A percentile compares a stretch with the other conserved stretches of the same genome.
Conservation (phyloP, 1,140 invertebrate genomes). For the Pteromalus puparum region DNA sequence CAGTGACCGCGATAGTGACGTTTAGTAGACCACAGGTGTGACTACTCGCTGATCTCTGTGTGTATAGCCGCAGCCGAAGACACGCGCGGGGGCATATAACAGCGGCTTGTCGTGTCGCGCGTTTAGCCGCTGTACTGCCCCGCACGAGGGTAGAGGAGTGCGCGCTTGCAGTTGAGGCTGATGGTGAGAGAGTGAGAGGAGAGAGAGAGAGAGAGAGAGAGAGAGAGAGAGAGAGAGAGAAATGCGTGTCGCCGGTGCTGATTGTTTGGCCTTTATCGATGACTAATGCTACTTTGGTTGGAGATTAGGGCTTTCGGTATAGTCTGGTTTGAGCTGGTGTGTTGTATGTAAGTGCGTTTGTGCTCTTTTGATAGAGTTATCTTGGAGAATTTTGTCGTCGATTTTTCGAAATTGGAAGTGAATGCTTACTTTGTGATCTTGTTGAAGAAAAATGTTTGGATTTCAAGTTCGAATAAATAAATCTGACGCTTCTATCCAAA, state of each 20-base stretch:
- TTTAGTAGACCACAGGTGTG: slow-evolving; percentile 45
- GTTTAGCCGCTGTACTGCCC: not conserved
- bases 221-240: not conserved
- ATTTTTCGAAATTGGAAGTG: too few species aligned
- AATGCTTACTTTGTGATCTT: too few species aligned
- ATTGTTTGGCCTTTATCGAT: not conserved
- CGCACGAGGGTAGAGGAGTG: not conserved
- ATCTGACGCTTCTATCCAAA: too few species aligned
- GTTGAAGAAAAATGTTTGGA: too few species aligned
- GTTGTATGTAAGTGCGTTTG: too few species aligned
- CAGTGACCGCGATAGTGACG: slow-evolving; percentile 39
- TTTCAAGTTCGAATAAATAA: too few species aligned
- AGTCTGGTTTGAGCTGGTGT: not conserved
- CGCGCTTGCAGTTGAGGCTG: not conserved
- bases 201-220: too few species aligned
- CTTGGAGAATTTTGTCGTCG: too few species aligned
- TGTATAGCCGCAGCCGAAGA: slow-evolving; percentile 18
- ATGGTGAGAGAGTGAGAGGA: not conserved
- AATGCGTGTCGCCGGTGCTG: not conserved
- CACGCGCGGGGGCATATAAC: slow-evolving; percentile 12
- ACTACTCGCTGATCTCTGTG: not conserved
- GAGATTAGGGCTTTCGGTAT: not conserved
- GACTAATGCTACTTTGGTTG: not conserved
- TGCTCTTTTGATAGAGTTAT: too few species aligned
- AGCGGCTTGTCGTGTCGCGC: not conserved